Percentiles rank a stretch among this genome's conserved stretches.
These are phyloP conservation scores for Leuctra nigra DNA, from an alignment of 2,888 invertebrate genomes.

Conservation along the genomic window DNA sequence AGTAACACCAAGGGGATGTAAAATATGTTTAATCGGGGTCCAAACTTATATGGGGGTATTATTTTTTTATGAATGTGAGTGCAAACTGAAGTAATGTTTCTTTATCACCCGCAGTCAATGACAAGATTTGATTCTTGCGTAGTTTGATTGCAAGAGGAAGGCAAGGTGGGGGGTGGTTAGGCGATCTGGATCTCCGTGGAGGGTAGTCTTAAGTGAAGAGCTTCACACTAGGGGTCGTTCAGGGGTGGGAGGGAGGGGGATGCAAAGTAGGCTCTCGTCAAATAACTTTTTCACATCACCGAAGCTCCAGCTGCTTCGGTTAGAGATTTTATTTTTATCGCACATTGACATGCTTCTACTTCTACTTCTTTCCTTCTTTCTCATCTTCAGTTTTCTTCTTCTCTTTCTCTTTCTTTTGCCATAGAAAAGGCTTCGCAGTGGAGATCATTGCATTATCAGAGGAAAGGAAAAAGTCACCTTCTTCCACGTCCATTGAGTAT, in stretches of 20 bases:
- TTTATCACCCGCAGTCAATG: conserved; percentile 11
- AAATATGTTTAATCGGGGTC: conserved; percentile 6
- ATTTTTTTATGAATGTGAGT: conserved; percentile 19
- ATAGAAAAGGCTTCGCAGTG: too few species aligned
- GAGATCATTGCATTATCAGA: too few species aligned
- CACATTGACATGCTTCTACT: conserved; percentile 11
- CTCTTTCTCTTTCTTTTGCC: too few species aligned
- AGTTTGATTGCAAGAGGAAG: not conserved
- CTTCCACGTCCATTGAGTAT: too few species aligned
- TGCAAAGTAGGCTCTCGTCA: conserved; percentile 9
- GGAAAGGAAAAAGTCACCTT: too few species aligned
- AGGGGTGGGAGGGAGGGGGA: conserved; percentile 4
- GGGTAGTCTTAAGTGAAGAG: conserved; percentile 15
- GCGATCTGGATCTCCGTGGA: not conserved
- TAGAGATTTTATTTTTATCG: conserved; percentile 14
- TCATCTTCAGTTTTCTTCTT: too few species aligned
- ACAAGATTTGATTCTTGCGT: not conserved
- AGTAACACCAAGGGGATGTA: conserved; percentile 2
- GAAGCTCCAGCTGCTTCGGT: not conserved
- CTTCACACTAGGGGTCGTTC: not conserved
- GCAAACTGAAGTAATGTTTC: conserved; percentile 13
- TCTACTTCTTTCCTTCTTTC: too few species aligned
- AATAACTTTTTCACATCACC: conserved; percentile 15
- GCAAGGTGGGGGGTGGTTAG: not conserved
- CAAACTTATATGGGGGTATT: not conserved